These are phyloP conservation scores for Loriculus beryllinus DNA, from an alignment of 2,797 vertebrate genomes.

Conservation along the genomic window DNA sequence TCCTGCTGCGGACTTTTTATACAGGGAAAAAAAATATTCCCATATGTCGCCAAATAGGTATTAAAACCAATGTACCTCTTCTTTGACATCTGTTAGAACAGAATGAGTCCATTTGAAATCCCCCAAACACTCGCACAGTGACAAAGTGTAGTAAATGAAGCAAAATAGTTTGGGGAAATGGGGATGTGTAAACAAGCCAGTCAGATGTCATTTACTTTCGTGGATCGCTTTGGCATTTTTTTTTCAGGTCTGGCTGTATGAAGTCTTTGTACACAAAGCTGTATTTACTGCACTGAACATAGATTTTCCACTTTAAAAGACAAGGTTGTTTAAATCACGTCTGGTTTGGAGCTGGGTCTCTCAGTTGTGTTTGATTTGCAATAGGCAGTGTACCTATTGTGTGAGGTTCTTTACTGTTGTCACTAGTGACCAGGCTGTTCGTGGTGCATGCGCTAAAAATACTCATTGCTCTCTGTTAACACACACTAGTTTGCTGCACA, in stretches of 20 bases:
- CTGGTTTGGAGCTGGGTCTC: neutral
- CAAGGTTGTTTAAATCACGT: neutral
- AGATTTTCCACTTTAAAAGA: neutral
- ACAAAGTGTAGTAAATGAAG: conserved; percentile 72
- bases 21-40: conserved; percentile 48
- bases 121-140: conserved; percentile 59
- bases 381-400: neutral
- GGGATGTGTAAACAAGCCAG: conserved; percentile 71
- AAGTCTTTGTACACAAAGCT: neutral
- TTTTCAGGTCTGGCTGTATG: conserved; percentile 13
- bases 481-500: neutral
- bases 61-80: conserved; percentile 79
- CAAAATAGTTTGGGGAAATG: conserved; percentile 73
- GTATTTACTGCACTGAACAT: neutral
- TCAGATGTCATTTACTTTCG: conserved; percentile 65
- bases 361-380: neutral
- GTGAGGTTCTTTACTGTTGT: neutral
- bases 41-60: conserved; percentile 64
- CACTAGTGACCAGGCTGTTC: neutral
- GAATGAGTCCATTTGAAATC: conserved; percentile 74
- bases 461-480: neutral
- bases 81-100: conserved; percentile 79
- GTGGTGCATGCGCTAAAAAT: neutral
- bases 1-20: conserved; percentile 32
- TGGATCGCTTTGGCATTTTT: conserved; percentile 26